A percentile compares a stretch with the other conserved stretches of the same genome.
Conservation (phyloP, 1,140 invertebrate genomes). For the Drosophila suzukii region DNA sequence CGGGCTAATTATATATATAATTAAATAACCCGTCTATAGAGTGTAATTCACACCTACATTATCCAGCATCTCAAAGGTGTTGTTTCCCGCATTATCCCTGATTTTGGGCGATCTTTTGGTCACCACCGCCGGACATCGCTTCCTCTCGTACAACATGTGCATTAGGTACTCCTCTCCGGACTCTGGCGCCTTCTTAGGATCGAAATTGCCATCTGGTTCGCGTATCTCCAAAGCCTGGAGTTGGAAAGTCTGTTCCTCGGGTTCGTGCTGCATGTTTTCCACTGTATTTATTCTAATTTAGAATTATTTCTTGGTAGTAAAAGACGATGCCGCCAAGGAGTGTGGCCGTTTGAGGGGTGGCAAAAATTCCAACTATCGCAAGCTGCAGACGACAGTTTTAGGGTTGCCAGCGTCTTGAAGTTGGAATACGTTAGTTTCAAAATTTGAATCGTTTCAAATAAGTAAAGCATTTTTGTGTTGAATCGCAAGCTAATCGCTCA, state of each 20-base stretch:
- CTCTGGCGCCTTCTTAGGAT: conserved; percentile 66
- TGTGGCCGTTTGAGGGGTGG: not conserved
- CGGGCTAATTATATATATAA: conserved; percentile 18
- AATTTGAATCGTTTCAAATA: too few relatives aligned
- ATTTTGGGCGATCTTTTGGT: conserved; percentile 62
- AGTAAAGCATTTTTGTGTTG: too few relatives aligned
- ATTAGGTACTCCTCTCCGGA: conserved; percentile 76
- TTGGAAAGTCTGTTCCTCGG: conserved; percentile 70
- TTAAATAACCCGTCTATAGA: not conserved
- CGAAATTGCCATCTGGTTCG: conserved; percentile 66
- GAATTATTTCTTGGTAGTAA: not conserved
- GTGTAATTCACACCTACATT: conserved; percentile 22
- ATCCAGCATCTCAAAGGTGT: conserved; percentile 16
- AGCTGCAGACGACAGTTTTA: too few relatives aligned
- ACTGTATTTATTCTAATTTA: not conserved
- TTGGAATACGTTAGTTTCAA: conserved; percentile 3
- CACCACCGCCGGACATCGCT: conserved; percentile 73
- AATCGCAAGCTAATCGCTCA: too few relatives aligned
- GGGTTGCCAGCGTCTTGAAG: not conserved
- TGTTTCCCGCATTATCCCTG: conserved; percentile 8
- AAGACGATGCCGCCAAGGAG: conserved; percentile 1
- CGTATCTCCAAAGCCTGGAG: conserved; percentile 72
- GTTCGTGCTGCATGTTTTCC: conserved; percentile 41
- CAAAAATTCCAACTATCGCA: not conserved
- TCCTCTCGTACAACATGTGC: conserved; percentile 79